Base-by-base conservation (phyloP, 2,797 vertebrate species). In the Acanthiza pusilla region DNA sequence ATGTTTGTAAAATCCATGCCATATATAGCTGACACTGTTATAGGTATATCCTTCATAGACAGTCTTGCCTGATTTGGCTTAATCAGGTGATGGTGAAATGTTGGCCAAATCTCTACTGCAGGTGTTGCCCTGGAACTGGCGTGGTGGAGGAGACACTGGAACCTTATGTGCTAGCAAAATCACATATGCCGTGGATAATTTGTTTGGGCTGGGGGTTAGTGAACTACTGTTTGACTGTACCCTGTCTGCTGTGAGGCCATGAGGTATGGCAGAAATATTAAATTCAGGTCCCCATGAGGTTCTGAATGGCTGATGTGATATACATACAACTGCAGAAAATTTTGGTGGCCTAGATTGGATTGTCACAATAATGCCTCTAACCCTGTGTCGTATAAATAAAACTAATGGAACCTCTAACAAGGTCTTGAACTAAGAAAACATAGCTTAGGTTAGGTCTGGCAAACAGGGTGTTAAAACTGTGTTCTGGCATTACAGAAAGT, bases 401-500 rank as follows among this genome's bases (percentile, higher is more conserved):
- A 72, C 27, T n/a, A 53, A 15, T 19, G 8, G 27, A 67, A 71
- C 45, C 13, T 80, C 53, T 54, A 55, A 32, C 16, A 45, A 53
- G 32, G 5, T 43, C 50, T 47, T 91, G 29, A 72, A 54, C 34
- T 6, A 58, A 61, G 29, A 38, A 79, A 82, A 68, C 2, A 42
- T 5, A 29, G 5, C 27, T 53, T 23, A 51, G 19, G 5, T 61
- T 72, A 55, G 7, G 40, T 30, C 16, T 80, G 19, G 7, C 1
- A 21, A 30, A 42, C 3, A 57, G 63, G 13, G 2, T 63, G 10
- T 45, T 42, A 66, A 40, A 88, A 60, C 9, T 68, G 3, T 38
- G 6, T 50, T 47, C 16, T 68, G 38, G 3, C 12, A 62, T 7
- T 0, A 0, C 11, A 87, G 40, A 57, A 61, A 36, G 3, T 42